A percentile compares a stretch with the other conserved stretches of the same genome.
Evolutionary conservation across 2,113 vertebrate genomes (phyloP).

Genomic region (Malurus alboscapulatus): DNA sequence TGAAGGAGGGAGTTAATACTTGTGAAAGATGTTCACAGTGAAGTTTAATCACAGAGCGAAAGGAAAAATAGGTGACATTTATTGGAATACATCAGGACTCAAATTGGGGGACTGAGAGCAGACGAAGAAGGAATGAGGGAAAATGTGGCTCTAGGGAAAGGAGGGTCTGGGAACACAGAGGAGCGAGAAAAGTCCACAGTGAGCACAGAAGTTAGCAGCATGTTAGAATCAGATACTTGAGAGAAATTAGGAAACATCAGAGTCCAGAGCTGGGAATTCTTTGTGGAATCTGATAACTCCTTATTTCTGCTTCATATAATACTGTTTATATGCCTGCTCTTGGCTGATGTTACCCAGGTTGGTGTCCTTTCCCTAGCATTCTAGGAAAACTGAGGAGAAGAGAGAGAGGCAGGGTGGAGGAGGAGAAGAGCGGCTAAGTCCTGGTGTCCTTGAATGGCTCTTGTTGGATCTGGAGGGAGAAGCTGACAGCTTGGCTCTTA

Average conservation of each 20-base stretch:
- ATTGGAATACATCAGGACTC: neutral
- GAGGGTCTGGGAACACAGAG: neutral
- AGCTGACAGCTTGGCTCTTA: constrained; percentile 32
- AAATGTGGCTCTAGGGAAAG: neutral
- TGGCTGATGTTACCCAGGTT: neutral
- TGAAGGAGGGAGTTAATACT: neutral
- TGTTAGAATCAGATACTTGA: neutral
- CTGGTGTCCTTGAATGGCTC: constrained; percentile 48
- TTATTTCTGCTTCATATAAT: neutral
- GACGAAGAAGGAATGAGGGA: neutral
- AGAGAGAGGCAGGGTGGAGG: neutral
- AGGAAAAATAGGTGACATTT: neutral
- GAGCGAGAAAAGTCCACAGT: neutral
- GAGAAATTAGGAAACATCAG: neutral
- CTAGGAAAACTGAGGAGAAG: neutral
- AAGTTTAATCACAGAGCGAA: neutral
- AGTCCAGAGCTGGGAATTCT: neutral
- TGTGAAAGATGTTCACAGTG: neutral
- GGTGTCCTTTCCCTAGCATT: neutral
- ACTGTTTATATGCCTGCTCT: neutral
- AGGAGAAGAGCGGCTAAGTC: neutral
- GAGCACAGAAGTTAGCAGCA: neutral
- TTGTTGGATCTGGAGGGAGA: constrained; percentile 9
- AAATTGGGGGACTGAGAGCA: neutral
- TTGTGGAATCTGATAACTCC: neutral